These are phyloP conservation scores for Hemicentrotus pulcherrimus DNA, from an alignment of 35 echinoderm and acorn worm species.

Conservation along the genomic window DNA sequence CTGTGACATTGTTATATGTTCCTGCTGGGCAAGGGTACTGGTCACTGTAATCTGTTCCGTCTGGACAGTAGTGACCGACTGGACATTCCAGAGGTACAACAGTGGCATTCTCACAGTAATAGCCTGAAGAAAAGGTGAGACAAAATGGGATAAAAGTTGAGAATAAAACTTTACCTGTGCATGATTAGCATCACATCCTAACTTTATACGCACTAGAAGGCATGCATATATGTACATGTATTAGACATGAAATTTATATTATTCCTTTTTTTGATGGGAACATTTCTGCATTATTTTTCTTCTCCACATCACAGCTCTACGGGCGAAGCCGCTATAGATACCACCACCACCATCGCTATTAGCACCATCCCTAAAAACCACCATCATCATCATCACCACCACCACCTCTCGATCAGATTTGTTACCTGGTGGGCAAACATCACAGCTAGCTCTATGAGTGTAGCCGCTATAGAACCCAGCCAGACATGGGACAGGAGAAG, in stretches of 20 bases:
- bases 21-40: constrained; percentile 90
- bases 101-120: constrained; percentile 94
- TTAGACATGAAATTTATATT: too few relatives aligned
- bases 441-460: constrained; percentile 74
- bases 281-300: too few relatives aligned
- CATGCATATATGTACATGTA: background rate
- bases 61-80: constrained; percentile 90
- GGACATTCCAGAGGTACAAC: constrained; percentile 86
- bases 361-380: background rate
- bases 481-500: constrained; percentile 69
- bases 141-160: background rate
- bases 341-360: background rate
- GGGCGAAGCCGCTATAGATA: too few relatives aligned
- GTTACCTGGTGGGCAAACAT: constrained; percentile 84
- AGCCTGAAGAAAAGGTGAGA: constrained; percentile 54
- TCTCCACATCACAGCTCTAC: too few relatives aligned
- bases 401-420: background rate
- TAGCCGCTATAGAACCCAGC: constrained; percentile 72
- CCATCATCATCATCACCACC: background rate
- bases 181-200: too few relatives aligned
- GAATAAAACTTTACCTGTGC: background rate
- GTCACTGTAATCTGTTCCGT: constrained; percentile 77
- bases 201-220: too few relatives aligned
- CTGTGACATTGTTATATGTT: constrained; percentile 91
- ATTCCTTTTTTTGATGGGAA: too few relatives aligned